Evolutionary conservation across 1,140 invertebrate species (phyloP).

Genomic region (Apocrypta bakeri): DNA sequence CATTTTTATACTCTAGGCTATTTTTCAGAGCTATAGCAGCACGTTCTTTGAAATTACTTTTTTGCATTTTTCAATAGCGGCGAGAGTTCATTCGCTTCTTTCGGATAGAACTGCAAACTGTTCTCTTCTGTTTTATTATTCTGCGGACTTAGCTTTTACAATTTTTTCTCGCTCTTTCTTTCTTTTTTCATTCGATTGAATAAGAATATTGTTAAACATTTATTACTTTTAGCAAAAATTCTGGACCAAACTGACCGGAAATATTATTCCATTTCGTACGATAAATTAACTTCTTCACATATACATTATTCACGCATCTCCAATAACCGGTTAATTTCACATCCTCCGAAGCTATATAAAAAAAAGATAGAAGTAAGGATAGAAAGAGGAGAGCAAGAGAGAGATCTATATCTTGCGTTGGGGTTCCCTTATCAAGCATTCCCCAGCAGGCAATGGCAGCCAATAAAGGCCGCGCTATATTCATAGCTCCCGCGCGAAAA

Average conservation of each 20-base stretch:
- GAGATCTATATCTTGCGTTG: conserved; percentile 29
- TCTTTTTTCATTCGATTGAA: background rate
- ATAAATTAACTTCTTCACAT: background rate
- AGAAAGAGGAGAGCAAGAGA: background rate
- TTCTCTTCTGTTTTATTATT: background rate
- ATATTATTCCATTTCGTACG: background rate
- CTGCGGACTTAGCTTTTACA: too few species aligned
- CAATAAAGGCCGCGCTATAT: conserved; percentile 33
- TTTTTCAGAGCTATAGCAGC: conserved; percentile 34
- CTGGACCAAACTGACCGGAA: too few species aligned
- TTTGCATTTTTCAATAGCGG: conserved; percentile 51
- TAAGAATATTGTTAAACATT: too few species aligned
- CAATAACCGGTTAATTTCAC: conserved; percentile 23
- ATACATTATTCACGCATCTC: background rate
- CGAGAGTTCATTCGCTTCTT: conserved; percentile 31
- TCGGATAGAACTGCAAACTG: background rate
- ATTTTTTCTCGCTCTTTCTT: background rate
- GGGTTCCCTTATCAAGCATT: conserved; percentile 34
- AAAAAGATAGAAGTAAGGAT: background rate
- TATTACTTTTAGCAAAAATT: too few species aligned
- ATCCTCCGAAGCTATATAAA: background rate
- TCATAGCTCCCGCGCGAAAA: background rate
- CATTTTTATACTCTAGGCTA: conserved; percentile 40
- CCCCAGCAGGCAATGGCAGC: conserved; percentile 21
- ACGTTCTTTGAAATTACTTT: conserved; percentile 50